Evolutionary conservation across 2,797 vertebrate species (phyloP).

Genomic region (Antrozous pallidus): DNA sequence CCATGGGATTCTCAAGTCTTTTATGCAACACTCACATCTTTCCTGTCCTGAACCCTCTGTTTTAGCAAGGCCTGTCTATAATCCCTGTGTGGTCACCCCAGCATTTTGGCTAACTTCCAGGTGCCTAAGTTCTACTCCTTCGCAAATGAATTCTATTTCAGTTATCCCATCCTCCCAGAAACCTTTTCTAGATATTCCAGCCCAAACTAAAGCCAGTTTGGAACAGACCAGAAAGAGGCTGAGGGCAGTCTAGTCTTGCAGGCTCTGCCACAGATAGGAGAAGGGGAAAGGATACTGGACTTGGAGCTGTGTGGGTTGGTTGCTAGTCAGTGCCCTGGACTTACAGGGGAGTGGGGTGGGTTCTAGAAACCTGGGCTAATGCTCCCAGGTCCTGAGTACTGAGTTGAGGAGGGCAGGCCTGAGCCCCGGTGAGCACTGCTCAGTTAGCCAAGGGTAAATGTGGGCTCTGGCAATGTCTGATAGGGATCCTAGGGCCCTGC

Average conservation of each 20-base stretch:
- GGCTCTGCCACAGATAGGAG: not conserved
- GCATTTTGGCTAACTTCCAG: not conserved
- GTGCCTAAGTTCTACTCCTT: not conserved
- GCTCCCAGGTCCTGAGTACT: not conserved
- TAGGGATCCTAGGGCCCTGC: not conserved
- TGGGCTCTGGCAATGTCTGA: not conserved
- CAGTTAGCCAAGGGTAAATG: not conserved
- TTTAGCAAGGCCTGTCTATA: not conserved
- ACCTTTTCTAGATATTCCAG: not conserved
- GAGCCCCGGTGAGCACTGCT: not conserved
- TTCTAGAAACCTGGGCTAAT: not conserved
- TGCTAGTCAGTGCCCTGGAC: not conserved
- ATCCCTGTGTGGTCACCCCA: fast-evolving
- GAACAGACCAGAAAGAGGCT: not conserved
- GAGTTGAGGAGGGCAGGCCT: not conserved
- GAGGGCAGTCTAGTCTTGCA: not conserved
- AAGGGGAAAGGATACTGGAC: not conserved
- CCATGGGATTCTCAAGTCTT: not conserved
- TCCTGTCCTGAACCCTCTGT: not conserved
- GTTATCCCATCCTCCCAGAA: not conserved
- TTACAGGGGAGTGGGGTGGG: not conserved
- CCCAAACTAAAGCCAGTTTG: not conserved
- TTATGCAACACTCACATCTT: not conserved
- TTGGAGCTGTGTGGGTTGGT: not conserved
- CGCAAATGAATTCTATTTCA: not conserved